These are phyloP conservation scores for Camponotus pennsylvanicus DNA, from an alignment of 1,140 invertebrate genomes.

Conservation along the genomic window DNA sequence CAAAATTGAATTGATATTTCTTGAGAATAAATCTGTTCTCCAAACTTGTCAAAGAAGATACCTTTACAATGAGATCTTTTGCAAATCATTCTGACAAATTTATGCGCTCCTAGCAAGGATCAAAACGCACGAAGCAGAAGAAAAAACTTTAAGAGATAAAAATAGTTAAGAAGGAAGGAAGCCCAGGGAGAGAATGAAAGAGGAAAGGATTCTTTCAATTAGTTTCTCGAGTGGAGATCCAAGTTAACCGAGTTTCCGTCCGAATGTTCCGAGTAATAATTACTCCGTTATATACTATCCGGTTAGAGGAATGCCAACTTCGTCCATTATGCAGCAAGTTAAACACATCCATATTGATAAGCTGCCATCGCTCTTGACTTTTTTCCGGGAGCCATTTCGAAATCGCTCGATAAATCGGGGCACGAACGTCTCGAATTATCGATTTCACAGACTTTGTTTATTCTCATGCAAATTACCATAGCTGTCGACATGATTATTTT, in stretches of 20 bases:
- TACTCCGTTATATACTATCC: conserved; percentile 60
- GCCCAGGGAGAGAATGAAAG: conserved; percentile 12
- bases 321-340: conserved; percentile 78
- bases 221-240: conserved; percentile 70
- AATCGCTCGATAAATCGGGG: conserved; percentile 64
- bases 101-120: conserved; percentile 11
- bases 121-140: conserved; percentile 16
- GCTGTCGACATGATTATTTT: conserved; percentile 46
- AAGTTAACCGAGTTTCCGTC: conserved; percentile 70
- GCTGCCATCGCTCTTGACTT: conserved; percentile 56
- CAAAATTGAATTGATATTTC: conserved; percentile 13
- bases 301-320: conserved; percentile 52
- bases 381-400: conserved; percentile 48
- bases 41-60: conserved; percentile 16
- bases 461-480: conserved; percentile 38
- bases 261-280: conserved; percentile 65
- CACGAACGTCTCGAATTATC: conserved; percentile 45
- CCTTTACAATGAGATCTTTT: conserved; percentile 2
- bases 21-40: background rate
- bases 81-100: conserved; percentile 35
- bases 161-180: conserved; percentile 14
- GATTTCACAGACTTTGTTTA: conserved; percentile 29
- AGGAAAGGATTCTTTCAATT: conserved; percentile 70
- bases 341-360: conserved; percentile 79
- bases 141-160: conserved; percentile 35